Conservation (phyloP, 2,113 vertebrate species). For the Cathartes aura region DNA sequence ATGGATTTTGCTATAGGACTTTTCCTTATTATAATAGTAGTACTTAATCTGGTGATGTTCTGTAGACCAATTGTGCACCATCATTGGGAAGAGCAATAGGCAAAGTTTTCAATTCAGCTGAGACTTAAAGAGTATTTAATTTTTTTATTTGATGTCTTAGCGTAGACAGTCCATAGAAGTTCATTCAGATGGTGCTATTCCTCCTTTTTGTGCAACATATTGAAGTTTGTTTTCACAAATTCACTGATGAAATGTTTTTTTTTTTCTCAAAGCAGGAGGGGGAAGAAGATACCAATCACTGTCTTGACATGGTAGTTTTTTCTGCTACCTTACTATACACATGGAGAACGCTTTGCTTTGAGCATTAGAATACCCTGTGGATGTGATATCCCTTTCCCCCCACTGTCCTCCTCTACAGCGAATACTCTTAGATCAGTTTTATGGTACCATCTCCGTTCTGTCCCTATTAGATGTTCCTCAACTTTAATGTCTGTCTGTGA, state of each 20-base stretch:
- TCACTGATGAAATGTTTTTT: not conserved
- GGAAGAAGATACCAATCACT: not conserved
- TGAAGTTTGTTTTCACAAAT: not conserved
- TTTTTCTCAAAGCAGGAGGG: not conserved
- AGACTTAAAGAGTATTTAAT: not conserved
- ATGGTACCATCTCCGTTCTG: not conserved
- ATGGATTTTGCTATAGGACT: not conserved
- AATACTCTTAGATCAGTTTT: not conserved
- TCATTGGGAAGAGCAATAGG: not conserved
- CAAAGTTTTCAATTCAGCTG: not conserved
- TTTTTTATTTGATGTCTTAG: not conserved
- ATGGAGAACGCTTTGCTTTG: not conserved
- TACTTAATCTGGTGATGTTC: not conserved
- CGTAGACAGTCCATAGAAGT: not conserved
- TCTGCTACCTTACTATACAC: not conserved
- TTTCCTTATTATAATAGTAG: not conserved
- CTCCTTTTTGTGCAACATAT: not conserved
- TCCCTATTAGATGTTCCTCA: not conserved
- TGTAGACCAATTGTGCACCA: not conserved
- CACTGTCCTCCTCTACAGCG: not conserved
- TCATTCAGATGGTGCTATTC: not conserved
- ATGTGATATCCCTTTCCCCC: not conserved
- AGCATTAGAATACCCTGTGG: accelerated
- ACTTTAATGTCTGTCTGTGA: not conserved
- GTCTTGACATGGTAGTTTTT: not conserved